Conservation (phyloP, 2,113 vertebrate genomes). For the Narcine bancroftii region DNA sequence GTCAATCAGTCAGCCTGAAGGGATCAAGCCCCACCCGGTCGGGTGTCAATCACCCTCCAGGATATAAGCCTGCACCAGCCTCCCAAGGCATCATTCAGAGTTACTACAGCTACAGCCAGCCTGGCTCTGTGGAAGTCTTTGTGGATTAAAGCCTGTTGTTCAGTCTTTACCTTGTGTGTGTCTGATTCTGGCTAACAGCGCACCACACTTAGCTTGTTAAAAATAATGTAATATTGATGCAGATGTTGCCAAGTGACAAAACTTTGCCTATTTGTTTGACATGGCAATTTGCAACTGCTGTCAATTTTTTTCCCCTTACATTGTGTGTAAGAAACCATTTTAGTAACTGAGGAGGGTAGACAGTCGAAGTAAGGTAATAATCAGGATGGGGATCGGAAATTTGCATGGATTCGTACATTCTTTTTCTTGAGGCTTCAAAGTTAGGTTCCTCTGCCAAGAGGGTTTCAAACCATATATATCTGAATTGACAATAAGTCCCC, state of each 20-base stretch:
- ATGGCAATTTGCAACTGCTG: neutral
- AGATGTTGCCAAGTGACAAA: neutral
- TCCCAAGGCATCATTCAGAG: no score
- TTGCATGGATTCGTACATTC: neutral
- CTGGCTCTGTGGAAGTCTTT: no score
- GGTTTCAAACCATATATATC: neutral
- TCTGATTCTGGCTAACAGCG: no score
- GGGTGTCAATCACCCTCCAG: no score
- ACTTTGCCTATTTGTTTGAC: neutral
- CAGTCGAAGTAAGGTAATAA: neutral
- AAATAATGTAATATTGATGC: neutral
- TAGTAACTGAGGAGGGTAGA: neutral
- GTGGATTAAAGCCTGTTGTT: no score
- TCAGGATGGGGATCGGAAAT: no score
- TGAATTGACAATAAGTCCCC: no score
- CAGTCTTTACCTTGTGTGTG: no score
- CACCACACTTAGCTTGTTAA: neutral
- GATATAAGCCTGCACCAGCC: no score
- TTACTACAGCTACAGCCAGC: no score
- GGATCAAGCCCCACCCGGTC: no score
- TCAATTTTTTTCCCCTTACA: neutral
- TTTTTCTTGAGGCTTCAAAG: neutral
- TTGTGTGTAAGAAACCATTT: neutral
- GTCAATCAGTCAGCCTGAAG: no score
- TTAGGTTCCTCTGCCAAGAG: neutral